Conservation (phyloP, 1,140 invertebrate species). For the Bombus cullumanus region DNA sequence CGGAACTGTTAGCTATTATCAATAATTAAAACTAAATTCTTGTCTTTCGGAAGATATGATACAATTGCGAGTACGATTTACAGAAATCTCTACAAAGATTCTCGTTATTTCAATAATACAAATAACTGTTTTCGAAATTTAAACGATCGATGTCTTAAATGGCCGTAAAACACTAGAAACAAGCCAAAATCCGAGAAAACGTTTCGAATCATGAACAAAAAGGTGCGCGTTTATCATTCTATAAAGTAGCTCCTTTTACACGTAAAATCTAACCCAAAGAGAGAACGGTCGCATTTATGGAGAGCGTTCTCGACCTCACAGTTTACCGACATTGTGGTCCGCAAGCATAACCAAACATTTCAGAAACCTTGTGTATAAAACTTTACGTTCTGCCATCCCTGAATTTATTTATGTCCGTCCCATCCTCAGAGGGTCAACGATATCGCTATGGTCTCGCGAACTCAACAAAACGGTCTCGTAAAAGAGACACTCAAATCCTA, state of each 20-base stretch:
- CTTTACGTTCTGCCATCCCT: not conserved
- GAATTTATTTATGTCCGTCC: constrained; percentile 1
- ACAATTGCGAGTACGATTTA: too few relatives aligned
- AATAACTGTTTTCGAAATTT: too few relatives aligned
- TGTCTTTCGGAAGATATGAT: too few relatives aligned
- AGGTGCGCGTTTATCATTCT: not conserved
- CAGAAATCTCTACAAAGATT: too few relatives aligned
- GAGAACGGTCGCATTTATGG: not conserved
- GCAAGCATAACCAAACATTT: constrained; percentile 16
- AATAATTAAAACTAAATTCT: too few relatives aligned
- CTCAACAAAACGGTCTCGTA: constrained; percentile 13
- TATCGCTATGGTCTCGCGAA: not conserved
- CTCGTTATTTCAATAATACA: not conserved
- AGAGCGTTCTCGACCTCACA: not conserved
- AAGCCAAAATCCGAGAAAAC: not conserved
- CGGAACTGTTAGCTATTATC: too few relatives aligned
- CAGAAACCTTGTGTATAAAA: constrained; percentile 10
- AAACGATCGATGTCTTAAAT: not conserved
- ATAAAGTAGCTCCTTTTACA: not conserved
- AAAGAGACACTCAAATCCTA: constrained; percentile 23
- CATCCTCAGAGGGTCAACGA: not conserved
- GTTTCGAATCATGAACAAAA: not conserved
- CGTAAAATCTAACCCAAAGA: not conserved
- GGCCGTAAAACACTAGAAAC: not conserved
- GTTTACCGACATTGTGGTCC: not conserved